phyloP scores from a whole-genome alignment of 2,888 invertebrate species.

The Halocaridina rubra region DNA sequence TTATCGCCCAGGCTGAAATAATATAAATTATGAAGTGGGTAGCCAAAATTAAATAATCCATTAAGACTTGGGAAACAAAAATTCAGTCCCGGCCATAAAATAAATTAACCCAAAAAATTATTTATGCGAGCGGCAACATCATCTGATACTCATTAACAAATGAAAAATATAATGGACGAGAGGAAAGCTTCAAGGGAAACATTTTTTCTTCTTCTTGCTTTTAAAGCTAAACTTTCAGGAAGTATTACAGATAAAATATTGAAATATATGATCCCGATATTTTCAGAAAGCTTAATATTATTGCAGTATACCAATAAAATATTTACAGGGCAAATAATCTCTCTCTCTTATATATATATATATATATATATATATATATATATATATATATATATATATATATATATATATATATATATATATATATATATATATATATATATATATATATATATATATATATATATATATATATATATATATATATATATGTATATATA shows the following conservation, averaged over 20 bases:
- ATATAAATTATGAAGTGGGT: too few relatives aligned
- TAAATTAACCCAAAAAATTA: conserved; percentile 8
- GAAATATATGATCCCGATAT: too few relatives aligned
- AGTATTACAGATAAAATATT: neutral
- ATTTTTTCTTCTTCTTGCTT: neutral
- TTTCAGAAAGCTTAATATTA: too few relatives aligned
- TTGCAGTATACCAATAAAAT: too few relatives aligned
- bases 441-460: neutral
- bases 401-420: too few relatives aligned
- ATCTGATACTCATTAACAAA: conserved; percentile 19
- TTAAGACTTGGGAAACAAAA: neutral
- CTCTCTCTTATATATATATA: too few relatives aligned
- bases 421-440: neutral
- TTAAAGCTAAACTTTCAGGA: neutral
- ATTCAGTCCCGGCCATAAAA: neutral
- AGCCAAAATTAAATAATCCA: neutral
- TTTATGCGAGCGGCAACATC: conserved; percentile 1
- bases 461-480: neutral
- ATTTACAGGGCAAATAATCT: too few relatives aligned
- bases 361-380: too few relatives aligned
- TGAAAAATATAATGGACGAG: conserved; percentile 15
- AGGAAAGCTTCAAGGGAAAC: neutral
- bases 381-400: too few relatives aligned
- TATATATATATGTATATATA: neutral
- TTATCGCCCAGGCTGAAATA: neutral